These are phyloP conservation scores for Antheraea mylitta DNA, from an alignment of 1,140 invertebrate genomes.

Conservation along the genomic window DNA sequence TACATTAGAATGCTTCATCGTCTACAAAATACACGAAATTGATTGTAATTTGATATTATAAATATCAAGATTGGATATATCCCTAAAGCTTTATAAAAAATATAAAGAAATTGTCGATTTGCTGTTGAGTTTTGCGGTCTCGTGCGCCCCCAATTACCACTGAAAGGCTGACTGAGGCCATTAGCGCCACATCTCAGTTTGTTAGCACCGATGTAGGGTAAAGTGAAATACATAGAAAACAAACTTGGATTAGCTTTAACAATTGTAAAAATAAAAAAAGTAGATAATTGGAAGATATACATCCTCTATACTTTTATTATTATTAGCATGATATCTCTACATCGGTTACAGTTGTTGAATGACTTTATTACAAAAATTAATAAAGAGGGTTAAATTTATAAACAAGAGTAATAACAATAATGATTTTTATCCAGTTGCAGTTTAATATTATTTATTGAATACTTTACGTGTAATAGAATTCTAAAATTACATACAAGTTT, in stretches of 20 bases:
- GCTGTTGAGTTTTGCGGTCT: constrained; percentile 40
- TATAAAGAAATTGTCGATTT: constrained; percentile 35
- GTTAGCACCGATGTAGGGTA: constrained; percentile 37
- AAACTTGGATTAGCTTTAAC: background rate
- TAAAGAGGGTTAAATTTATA: too few species aligned
- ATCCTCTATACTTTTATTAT: background rate
- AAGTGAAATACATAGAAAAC: background rate
- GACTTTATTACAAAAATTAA: too few species aligned
- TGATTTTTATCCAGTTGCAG: too few species aligned
- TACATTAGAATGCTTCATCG: too few species aligned
- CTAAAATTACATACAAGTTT: too few species aligned
- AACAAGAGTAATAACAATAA: too few species aligned
- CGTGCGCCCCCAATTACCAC: constrained; percentile 51
- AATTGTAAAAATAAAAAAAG: background rate
- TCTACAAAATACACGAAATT: too few species aligned
- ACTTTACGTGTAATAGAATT: too few species aligned
- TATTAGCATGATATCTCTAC: too few species aligned
- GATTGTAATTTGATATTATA: too few species aligned
- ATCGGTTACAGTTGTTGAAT: too few species aligned
- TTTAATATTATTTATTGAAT: too few species aligned
- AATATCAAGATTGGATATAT: constrained; percentile 20
- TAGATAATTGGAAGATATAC: background rate
- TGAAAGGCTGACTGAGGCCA: constrained; percentile 31
- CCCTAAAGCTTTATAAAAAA: constrained; percentile 34
- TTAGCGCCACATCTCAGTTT: constrained; percentile 52